These are phyloP conservation scores for Zoanthus sansibaricus DNA, from an alignment of 92 coral and sea anemone species.

Conservation along the genomic window DNA sequence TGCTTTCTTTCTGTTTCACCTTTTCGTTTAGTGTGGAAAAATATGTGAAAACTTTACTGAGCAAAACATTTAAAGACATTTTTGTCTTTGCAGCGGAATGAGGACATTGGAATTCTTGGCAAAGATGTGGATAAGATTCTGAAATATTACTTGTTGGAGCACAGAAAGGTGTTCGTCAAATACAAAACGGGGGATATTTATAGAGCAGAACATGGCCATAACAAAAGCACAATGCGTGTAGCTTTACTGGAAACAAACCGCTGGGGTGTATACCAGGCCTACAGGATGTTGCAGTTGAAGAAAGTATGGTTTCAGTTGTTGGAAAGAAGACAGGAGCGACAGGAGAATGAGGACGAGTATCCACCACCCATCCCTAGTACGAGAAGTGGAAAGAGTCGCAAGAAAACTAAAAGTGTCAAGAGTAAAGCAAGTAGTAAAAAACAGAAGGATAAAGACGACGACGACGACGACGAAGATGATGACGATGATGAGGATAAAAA, in stretches of 20 bases:
- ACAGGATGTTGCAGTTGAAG: slow-evolving; percentile 80
- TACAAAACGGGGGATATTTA: slow-evolving; percentile 67
- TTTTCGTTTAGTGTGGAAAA: not conserved
- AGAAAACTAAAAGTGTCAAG: slow-evolving; percentile 34
- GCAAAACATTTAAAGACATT: not conserved
- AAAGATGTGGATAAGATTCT: slow-evolving; percentile 85
- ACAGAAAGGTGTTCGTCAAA: slow-evolving; percentile 96
- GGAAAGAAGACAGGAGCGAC: slow-evolving; percentile 76
- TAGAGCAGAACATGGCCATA: slow-evolving; percentile 75
- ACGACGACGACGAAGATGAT: slow-evolving; percentile 69
- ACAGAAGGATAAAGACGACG: slow-evolving; percentile 63
- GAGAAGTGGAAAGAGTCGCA: slow-evolving; percentile 40
- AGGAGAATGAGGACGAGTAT: slow-evolving; percentile 57
- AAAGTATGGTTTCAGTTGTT: slow-evolving; percentile 84
- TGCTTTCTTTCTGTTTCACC: not conserved
- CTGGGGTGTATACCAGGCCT: slow-evolving; percentile 96
- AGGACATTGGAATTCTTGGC: slow-evolving; percentile 59
- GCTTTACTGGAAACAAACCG: slow-evolving; percentile 86
- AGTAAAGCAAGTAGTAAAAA: slow-evolving; percentile 45
- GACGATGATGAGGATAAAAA: slow-evolving; percentile 78
- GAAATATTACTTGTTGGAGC: slow-evolving; percentile 82
- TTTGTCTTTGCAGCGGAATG: slow-evolving; percentile 74
- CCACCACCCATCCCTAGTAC: slow-evolving; percentile 11
- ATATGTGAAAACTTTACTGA: not conserved
- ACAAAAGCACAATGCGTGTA: slow-evolving; percentile 72